Evolutionary conservation across 2,797 vertebrate species (phyloP), one percentile per base, ranked within the genome.

Genomic region (Poliocrania exsul): DNA sequence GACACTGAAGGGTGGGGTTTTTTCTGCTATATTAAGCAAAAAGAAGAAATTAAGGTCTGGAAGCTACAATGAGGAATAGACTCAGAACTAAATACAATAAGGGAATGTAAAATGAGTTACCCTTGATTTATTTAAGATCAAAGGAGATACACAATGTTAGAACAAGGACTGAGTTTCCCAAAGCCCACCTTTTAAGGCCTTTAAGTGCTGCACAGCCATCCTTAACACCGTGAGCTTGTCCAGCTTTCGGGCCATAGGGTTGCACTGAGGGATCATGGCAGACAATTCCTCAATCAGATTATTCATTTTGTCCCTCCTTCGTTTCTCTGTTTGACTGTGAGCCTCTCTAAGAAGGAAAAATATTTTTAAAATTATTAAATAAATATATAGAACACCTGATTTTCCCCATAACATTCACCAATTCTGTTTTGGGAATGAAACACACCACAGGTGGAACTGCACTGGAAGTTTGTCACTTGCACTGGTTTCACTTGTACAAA

Each of bases 271-370:
- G 95, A 99, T 99, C 99, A 99, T 99, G 56, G 98, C 98, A 13
- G 99, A 99, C 44, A 99, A 97, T 89, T 99, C 99, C 85, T 99
- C 99, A 46, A 99, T 99, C 81, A 99, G 95, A 71, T 98, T 98
- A 96, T 99, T 99, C 99, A 99, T 99, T 98, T 99, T 99, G 94
- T 99, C 99, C 91, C 99, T 98, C 94, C 99, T 98, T 75, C 98
- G 97, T 96, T 99, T 99, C 94, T 99, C 99, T 11, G 99, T 99
- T 96, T 99, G 98, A 96, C 99, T 99, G 92, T 99, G 99, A 51
- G 99, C 99, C 96, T 99, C 99, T 96, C 99, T 99, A 94, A 19
- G 87, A 49, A 81, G 66, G 84, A 95, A 96, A 84, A 51, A 0
- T 28, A 26, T 23, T 81, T 53, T 15, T 50, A 82, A 53, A 65